Evolutionary conservation across 1,140 invertebrate species (phyloP).

Genomic region (Wasmannia auropunctata): DNA sequence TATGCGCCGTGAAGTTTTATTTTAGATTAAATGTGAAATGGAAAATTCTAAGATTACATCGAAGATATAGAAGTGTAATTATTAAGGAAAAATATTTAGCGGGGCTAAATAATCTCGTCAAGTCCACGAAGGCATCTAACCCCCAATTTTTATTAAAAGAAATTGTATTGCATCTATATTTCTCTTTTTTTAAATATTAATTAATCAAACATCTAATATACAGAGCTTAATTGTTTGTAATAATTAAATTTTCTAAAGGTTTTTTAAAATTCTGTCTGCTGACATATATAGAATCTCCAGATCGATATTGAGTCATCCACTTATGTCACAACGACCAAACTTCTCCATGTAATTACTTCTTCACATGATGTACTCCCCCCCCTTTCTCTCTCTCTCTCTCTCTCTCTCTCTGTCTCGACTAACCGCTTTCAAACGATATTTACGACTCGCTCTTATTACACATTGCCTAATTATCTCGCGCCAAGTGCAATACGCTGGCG

Average conservation of each 20-base stretch:
- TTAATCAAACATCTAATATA: too few species aligned
- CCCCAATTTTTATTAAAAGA: not conserved
- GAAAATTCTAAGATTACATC: not conserved
- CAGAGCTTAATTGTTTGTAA: not conserved
- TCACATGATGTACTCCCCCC: not conserved
- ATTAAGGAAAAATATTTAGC: not conserved
- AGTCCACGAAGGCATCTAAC: not conserved
- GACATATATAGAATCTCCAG: not conserved
- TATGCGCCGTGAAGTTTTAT: not conserved
- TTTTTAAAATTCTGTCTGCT: not conserved
- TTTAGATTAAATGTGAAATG: not conserved
- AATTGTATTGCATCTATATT: not conserved
- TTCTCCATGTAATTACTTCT: not conserved
- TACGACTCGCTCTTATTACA: conserved; percentile 4
- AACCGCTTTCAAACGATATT: not conserved
- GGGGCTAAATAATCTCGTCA: not conserved
- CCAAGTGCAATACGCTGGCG: not conserved
- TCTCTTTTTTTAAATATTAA: not conserved
- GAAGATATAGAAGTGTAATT: not conserved
- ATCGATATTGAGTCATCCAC: not conserved
- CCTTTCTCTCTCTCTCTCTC: not conserved
- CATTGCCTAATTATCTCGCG: conserved; percentile 15
- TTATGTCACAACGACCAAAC: not conserved
- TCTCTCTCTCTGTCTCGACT: not conserved
- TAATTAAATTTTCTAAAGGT: not conserved